phyloP scores from a whole-genome alignment of 2,113 vertebrate genomes.

The Sapajus apella region DNA sequence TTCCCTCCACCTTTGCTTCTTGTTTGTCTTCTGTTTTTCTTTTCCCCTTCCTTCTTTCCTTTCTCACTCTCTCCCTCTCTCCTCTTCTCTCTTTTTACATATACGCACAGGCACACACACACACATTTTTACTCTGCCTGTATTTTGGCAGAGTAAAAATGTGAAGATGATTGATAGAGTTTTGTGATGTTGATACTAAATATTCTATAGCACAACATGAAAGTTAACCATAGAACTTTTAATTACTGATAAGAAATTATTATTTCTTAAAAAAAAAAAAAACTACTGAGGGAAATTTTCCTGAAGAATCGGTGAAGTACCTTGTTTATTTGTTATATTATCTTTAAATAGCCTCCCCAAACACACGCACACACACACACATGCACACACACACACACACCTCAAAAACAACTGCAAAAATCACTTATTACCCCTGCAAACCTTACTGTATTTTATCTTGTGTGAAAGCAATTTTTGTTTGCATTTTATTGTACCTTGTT shows the following conservation, averaged over 20 bases:
- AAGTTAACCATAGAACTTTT: not conserved
- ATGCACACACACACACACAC: no score
- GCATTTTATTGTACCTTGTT: not conserved
- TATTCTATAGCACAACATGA: not conserved
- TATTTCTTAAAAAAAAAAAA: not conserved
- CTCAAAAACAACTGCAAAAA: not conserved
- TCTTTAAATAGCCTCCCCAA: not conserved
- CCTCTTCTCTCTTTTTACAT: not conserved
- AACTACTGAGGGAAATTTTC: not conserved
- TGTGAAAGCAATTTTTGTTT: constrained; percentile 11
- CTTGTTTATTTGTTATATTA: not conserved
- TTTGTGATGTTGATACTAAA: not conserved
- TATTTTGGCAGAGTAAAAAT: constrained; percentile 16
- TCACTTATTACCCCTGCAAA: not conserved
- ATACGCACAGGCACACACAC: not conserved
- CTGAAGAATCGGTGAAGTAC: not conserved
- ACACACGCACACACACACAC: fast-evolving
- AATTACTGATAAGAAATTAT: not conserved
- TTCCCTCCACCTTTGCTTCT: not conserved
- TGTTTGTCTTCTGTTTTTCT: not conserved
- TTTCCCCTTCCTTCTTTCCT: fast-evolving
- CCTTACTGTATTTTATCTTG: not conserved
- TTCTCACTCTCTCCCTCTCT: not conserved
- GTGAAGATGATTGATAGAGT: not conserved
- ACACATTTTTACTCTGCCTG: not conserved